Percentiles rank a stretch among this genome's conserved stretches.
These are phyloP conservation scores for Plagodis dolabraria DNA, from an alignment of 2,888 invertebrate genomes.

Conservation along the genomic window DNA sequence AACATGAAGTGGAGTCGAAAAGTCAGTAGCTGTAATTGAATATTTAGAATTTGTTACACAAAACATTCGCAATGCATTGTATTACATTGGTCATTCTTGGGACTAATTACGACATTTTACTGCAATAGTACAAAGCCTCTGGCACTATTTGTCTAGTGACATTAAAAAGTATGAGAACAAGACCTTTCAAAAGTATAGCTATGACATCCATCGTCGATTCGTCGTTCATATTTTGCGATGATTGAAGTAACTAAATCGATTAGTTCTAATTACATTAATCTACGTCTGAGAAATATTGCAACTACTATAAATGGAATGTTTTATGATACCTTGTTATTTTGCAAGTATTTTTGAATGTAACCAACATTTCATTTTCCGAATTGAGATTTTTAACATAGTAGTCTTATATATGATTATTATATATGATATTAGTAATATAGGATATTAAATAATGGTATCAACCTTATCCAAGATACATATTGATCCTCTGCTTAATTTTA, in stretches of 20 bases:
- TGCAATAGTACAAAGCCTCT: constrained; percentile 52
- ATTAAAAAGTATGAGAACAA: constrained; percentile 80
- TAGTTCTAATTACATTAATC: constrained; percentile 42
- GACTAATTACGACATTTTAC: constrained; percentile 37
- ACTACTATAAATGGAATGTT: constrained; percentile 1
- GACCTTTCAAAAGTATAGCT: constrained; percentile 71
- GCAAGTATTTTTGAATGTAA: too few relatives aligned
- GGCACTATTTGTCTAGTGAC: constrained; percentile 64
- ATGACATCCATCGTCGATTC: constrained; percentile 62
- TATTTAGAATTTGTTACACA: constrained; percentile 14
- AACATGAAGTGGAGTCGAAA: not conserved
- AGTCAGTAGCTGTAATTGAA: constrained; percentile 5
- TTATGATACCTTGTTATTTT: not conserved
- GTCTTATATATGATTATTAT: too few relatives aligned
- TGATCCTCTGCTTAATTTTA: too few relatives aligned
- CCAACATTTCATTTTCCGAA: too few relatives aligned
- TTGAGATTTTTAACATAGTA: too few relatives aligned
- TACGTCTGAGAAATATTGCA: constrained; percentile 24
- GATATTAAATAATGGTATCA: too few relatives aligned
- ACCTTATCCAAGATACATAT: too few relatives aligned
- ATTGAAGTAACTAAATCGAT: constrained; percentile 42
- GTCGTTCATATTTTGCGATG: constrained; percentile 44
- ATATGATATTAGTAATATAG: too few relatives aligned
- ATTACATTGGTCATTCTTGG: constrained; percentile 25
- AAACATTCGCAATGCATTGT: constrained; percentile 22